Evolutionary conservation across 1,140 invertebrate species (phyloP).

Genomic region (Calephelis nemesis): DNA sequence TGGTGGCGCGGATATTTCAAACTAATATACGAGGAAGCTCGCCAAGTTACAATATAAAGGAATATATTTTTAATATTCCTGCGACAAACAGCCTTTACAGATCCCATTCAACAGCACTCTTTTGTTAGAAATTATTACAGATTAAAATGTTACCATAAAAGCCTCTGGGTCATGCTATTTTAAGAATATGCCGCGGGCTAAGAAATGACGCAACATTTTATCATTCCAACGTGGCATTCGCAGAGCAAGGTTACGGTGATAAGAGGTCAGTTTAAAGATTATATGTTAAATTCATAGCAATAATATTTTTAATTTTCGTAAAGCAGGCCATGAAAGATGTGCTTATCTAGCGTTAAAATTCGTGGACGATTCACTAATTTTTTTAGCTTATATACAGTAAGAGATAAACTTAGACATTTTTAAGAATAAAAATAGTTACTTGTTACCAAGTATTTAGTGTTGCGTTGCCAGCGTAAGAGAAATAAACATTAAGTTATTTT

Average conservation of each 20-base stretch:
- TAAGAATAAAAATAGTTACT: too few relatives aligned
- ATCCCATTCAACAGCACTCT: background rate
- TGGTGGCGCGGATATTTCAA: background rate
- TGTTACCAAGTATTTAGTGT: too few relatives aligned
- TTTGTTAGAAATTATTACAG: background rate
- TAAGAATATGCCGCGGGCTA: conserved; percentile 23
- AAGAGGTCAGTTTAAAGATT: conserved; percentile 27
- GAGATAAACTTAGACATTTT: too few relatives aligned
- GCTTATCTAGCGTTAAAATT: too few relatives aligned
- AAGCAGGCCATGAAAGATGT: too few relatives aligned
- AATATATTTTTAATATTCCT: background rate
- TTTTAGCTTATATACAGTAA: too few relatives aligned
- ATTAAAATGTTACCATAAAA: background rate
- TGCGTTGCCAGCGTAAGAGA: too few relatives aligned
- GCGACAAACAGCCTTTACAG: background rate
- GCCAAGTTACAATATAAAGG: too few relatives aligned
- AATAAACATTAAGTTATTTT: too few relatives aligned
- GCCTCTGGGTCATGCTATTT: conserved; percentile 27
- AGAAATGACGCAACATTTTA: conserved; percentile 36
- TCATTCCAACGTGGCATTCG: conserved; percentile 20
- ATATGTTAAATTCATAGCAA: background rate
- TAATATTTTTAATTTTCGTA: background rate
- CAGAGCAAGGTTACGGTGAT: conserved; percentile 28
- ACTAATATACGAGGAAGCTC: too few relatives aligned
- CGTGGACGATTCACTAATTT: too few relatives aligned